Evolutionary conservation across 2,888 invertebrate genomes (phyloP).

Genomic region (Nomada flava): DNA sequence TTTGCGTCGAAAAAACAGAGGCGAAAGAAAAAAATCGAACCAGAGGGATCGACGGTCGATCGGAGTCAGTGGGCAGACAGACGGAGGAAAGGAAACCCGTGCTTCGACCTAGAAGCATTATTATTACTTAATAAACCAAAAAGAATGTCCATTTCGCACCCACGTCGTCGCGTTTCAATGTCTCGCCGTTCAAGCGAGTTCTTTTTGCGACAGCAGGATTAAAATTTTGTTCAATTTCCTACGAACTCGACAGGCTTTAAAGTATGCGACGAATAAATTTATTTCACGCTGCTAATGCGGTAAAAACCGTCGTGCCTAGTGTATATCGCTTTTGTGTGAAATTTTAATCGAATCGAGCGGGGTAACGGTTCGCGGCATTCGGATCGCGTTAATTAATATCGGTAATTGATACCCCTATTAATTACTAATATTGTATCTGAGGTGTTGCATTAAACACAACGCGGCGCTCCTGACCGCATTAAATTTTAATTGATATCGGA

Average conservation of each 20-base stretch:
- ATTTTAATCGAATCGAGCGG: constrained; percentile 16
- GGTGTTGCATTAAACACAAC: constrained; percentile 35
- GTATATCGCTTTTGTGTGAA: neutral
- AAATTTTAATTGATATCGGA: constrained; percentile 41
- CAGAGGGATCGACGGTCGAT: neutral
- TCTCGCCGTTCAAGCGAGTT: neutral
- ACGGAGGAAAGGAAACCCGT: constrained; percentile 31
- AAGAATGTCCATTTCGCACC: constrained; percentile 30
- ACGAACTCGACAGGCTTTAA: no score
- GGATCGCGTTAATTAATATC: constrained; percentile 37
- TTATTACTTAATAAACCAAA: constrained; percentile 18
- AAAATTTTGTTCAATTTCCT: no score
- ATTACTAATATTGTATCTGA: constrained; percentile 37
- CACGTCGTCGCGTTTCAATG: neutral
- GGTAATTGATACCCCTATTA: constrained; percentile 37
- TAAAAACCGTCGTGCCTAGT: neutral
- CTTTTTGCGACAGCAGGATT: no score
- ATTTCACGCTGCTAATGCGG: neutral
- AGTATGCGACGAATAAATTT: neutral
- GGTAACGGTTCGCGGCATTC: neutral
- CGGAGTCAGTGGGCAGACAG: constrained; percentile 10
- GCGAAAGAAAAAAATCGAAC: constrained; percentile 11
- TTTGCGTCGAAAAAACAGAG: neutral
- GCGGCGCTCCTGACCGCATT: constrained; percentile 23
- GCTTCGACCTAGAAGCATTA: constrained; percentile 59